Percentiles rank a stretch among this genome's conserved stretches.
Evolutionary conservation across 2,888 invertebrate species (phyloP).

Genomic region (Pollenia amentaria): DNA sequence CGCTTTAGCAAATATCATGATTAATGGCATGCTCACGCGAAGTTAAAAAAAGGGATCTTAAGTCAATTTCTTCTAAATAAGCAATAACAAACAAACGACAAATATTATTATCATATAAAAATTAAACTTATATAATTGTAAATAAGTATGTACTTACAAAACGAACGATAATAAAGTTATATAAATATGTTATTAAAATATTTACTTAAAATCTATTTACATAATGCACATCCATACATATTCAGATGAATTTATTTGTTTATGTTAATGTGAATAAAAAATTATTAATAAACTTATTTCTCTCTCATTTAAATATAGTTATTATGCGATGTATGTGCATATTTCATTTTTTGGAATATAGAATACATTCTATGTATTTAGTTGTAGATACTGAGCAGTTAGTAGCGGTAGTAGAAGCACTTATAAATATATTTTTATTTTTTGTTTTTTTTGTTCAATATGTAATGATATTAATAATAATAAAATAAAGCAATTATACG

Average conservation of each 20-base stretch:
- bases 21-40: conserved; percentile 90
- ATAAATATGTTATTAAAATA: conserved; percentile 28
- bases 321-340: not conserved
- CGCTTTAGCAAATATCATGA: conserved; percentile 98
- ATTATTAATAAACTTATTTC: conserved; percentile 36
- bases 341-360: not conserved
- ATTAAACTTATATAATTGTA: conserved; percentile 23
- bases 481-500: conserved; percentile 30
- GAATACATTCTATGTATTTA: conserved; percentile 27
- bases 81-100: not conserved
- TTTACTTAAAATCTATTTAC: conserved; percentile 25
- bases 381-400: conserved; percentile 58
- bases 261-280: conserved; percentile 30
- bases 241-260: not conserved
- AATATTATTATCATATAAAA: not conserved
- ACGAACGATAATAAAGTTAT: conserved; percentile 48
- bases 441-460: conserved; percentile 12
- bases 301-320: conserved; percentile 55
- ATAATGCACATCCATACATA: not conserved
- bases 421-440: conserved; percentile 29
- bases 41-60: conserved; percentile 63
- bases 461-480: conserved; percentile 32
- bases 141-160: conserved; percentile 53
- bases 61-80: not conserved
- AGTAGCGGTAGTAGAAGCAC: conserved; percentile 34